These are phyloP conservation scores for Scaptomyza graminum DNA, from an alignment of 1,140 invertebrate species.

Conservation along the genomic window DNA sequence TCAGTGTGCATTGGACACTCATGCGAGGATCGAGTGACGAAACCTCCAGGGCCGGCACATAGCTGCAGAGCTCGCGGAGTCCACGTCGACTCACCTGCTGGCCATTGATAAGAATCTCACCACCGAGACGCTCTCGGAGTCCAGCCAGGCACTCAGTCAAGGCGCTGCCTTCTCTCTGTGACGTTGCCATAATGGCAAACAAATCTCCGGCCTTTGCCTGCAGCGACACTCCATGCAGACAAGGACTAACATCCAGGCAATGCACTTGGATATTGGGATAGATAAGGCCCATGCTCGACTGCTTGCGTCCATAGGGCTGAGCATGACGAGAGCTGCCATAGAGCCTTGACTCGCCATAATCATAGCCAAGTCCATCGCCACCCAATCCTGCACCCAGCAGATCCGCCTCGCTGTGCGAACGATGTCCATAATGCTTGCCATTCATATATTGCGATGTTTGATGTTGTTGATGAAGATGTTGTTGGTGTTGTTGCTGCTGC, in stretches of 20 bases:
- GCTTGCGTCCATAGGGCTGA: constrained; percentile 72
- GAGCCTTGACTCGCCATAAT: constrained; percentile 71
- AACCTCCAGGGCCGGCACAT: constrained; percentile 77
- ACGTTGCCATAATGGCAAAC: constrained; percentile 94
- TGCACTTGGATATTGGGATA: constrained; percentile 89
- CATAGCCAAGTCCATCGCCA: constrained; percentile 55
- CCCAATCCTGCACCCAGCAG: constrained; percentile 66
- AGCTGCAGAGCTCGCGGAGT: constrained; percentile 86
- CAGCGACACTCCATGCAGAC: constrained; percentile 89
- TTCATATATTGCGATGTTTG: constrained; percentile 62
- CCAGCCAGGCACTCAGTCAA: constrained; percentile 93
- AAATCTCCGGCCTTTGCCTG: constrained; percentile 95
- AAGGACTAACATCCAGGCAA: constrained; percentile 85
- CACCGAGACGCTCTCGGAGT: constrained; percentile 87
- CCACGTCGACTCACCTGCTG: constrained; percentile 89
- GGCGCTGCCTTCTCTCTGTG: constrained; percentile 90
- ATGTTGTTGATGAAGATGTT: constrained; percentile 38
- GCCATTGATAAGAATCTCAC: constrained; percentile 94
- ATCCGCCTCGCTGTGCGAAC: constrained; percentile 83
- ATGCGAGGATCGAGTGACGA: constrained; percentile 87
- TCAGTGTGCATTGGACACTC: constrained; percentile 92
- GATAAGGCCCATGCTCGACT: constrained; percentile 83
- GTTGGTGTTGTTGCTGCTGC: constrained; percentile 29
- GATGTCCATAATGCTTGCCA: constrained; percentile 81
- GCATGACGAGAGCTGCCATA: constrained; percentile 72